Evolutionary conservation across 2,888 invertebrate genomes (phyloP), one percentile per base, ranked within the genome.

Genomic region (Cephus rjabovi): DNA sequence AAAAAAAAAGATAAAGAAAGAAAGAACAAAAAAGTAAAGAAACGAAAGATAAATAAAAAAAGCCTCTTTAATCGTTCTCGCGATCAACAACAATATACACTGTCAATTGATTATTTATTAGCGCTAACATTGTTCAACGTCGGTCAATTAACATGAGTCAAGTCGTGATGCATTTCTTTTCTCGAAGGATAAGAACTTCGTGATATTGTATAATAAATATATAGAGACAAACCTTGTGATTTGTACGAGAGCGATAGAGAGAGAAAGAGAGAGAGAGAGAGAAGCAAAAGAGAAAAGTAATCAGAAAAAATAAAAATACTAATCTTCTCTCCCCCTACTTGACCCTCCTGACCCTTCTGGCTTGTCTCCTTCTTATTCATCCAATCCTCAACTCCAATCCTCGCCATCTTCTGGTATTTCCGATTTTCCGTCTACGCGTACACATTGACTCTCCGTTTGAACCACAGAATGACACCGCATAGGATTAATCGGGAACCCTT

Each of bases 21-120:
- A 37, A 37, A 37, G 4, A 12, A 37, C 4, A 37, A 15, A 37
- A 15, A 37, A 12, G 1, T 4, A 15, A 37, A 37, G 37, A 6
- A 40, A 40, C 40, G 0, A 56, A 56, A 23, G 9, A 56, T 56
- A 23, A 23, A 23, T 1, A 56, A 40, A 6, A 9, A 23, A 23
- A 56, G 9, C 23, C 56, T 23, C 56, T 23, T 9, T 2, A 23
- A 56, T 56, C 23, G 56, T 9, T 23, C 23, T 56, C 56, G 56
- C 23, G 2, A 69, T 77, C 35, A 68, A 68, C 33, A 69, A 34
- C 37, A 33, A 68, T 81, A 79, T 82, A 75, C 79, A 84, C 78
- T 81, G 86, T 86, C 84, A 83, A 86, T 86, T 84, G 80, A 81
- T 84, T 81, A 78, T 87, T 82, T 81, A 83, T 80, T 84, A 77